Evolutionary conservation across 2,888 invertebrate genomes (phyloP), one percentile per base, ranked within the genome.

Genomic region (Drosophila histrio): DNA sequence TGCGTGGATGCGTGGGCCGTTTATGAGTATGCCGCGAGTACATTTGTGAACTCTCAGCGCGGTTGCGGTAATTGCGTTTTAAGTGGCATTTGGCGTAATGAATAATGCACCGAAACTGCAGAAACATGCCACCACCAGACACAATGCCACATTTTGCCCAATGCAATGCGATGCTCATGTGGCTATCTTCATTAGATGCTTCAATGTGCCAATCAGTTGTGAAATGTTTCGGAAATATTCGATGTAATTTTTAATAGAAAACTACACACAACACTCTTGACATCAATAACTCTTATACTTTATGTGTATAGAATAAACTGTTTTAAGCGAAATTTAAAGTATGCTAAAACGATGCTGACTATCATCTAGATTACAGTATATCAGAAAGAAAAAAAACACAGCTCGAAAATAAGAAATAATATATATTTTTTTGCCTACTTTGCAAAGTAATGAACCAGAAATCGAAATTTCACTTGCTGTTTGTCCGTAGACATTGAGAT

Each of bases 371-470:
- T 41, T 41, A 24, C 22, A 41, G 64, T 21, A 11, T 21, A 52
- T 24, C n/a, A n/a, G n/a, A n/a, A n/a, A n/a, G n/a, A n/a, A 8
- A 1, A 19, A 28, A 19, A 30, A 4, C 17, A 38, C 19, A 7
- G 15, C 21, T 17, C 8, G 11, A 4, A 47, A 30, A 21, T 17
- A 24, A 38, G 30, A 39, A 54, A 32, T 61, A 39, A 54, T 41
- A 21, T 44, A 24, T 28, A 11, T 34, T 9, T 50, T 6, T 15
- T 24, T 17, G 28, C 17, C 24, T 36, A 53, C 49, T 39, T 39
- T n/a, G 21, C 19, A 50, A 72, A 59, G 72, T 82, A 85, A 85
- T 85, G 83, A 70, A 63, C 49, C 70, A 65, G 63, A 72, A 82
- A 68, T 82, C 67, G 58, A 72, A 71, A 64, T 81, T 60, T 54